Evolutionary conservation across 2,888 invertebrate species (phyloP), one percentile per base, ranked within the genome.

Genomic region (Cremastinae sp.): DNA sequence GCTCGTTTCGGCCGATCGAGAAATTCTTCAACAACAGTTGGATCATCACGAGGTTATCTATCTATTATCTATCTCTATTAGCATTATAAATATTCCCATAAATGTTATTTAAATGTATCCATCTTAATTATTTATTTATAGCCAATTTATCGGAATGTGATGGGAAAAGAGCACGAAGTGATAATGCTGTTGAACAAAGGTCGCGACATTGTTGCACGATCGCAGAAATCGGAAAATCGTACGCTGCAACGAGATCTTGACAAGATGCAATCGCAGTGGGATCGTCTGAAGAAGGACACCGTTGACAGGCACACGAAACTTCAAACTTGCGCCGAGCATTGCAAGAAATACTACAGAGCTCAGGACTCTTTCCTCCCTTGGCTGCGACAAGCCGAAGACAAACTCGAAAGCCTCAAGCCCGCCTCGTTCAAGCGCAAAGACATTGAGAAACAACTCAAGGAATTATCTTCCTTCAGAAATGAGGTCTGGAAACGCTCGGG

Each of bases 171-270:
- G 85, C 97, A 97, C 85, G 98, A 98, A 90, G 94, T 98, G 0
- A 97, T 98, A 80, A 97, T 98, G 94, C 91, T 98, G 12, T 90
- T 98, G 34, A 97, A 98, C 87, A 97, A 97, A 90, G 98, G 98
- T 82, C 92, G 94, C 79, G 95, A 95, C 83, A 91, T 95, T 78
- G 86, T 93, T 5, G 90, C 89, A 0, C 90, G 91, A 58, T 89
- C 90, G 0, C 86, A 88, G 36, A 89, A 89, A 74, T 78, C 84
- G 2, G 93, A 93, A 80, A 91, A 92, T 80, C 92, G 94, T 74
- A 91, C 92, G 34, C 91, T 95, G 0, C 94, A 94, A 84, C 92
- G 94, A 58, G 97, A 97, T 85, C 90, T 98, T 65, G 97, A 98
- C 85, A 94, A 95, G 84, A 96, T 98, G 84, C 96, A 96, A 88